These are phyloP conservation scores for Scarus forsteni DNA, from an alignment of 2,797 vertebrate species.

Conservation along the genomic window DNA sequence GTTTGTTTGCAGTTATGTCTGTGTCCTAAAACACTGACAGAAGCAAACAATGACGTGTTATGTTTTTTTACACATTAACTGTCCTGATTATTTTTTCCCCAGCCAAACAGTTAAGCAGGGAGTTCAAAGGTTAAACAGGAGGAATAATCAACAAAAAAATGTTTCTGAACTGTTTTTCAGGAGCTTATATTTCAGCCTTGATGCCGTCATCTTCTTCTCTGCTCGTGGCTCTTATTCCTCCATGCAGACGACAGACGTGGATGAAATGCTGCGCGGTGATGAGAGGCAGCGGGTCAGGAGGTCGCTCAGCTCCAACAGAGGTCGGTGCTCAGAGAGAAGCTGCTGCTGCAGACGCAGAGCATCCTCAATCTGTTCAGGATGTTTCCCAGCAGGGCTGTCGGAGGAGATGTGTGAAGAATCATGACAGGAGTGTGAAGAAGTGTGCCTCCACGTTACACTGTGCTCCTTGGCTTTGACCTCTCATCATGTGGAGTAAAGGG, in stretches of 20 bases:
- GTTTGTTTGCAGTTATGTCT: no score
- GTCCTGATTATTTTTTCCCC: no score
- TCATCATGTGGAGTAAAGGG: neutral
- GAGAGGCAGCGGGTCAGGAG: slow-evolving; percentile 4
- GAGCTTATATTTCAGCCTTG: no score
- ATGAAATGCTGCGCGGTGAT: slow-evolving; percentile 9
- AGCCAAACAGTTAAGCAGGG: no score
- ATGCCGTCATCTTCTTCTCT: no score
- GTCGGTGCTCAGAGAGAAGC: neutral
- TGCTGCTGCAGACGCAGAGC: slow-evolving; percentile 2
- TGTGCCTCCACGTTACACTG: neutral
- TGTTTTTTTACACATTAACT: no score
- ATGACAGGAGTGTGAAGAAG: slow-evolving; percentile 11
- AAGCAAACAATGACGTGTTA: no score
- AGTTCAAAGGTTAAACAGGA: no score
- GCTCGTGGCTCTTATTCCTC: neutral
- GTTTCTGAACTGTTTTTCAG: no score
- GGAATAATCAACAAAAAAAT: no score
- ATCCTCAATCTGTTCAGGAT: slow-evolving; percentile 13
- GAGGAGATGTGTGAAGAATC: slow-evolving; percentile 13
- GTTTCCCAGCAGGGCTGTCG: slow-evolving; percentile 18
- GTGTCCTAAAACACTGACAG: no score
- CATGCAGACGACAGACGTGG: neutral
- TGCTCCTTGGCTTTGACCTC: neutral
- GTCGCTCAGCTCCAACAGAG: slow-evolving; percentile 1